Percentiles rank a stretch among this genome's conserved stretches.
These are phyloP conservation scores for Amblyjoppa proteus DNA, from an alignment of 2,888 invertebrate genomes.

Conservation along the genomic window DNA sequence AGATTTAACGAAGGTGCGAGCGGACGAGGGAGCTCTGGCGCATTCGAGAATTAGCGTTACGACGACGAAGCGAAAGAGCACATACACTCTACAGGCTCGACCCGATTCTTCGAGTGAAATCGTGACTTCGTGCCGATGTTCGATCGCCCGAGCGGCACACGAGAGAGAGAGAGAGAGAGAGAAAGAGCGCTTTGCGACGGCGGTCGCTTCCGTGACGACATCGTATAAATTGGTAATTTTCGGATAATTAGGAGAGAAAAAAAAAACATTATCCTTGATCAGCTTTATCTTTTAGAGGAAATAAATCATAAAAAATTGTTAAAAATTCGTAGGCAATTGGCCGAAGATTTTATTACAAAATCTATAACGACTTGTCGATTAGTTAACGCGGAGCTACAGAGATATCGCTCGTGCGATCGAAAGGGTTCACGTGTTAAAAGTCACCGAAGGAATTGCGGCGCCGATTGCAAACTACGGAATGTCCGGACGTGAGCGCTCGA, in stretches of 20 bases:
- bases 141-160: constrained; percentile 29
- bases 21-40: neutral
- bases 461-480: constrained; percentile 24
- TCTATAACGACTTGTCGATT: neutral
- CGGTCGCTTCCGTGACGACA: constrained; percentile 37
- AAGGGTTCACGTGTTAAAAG: neutral
- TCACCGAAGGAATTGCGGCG: neutral
- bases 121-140: constrained; percentile 39
- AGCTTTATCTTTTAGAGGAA: no score
- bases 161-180: constrained; percentile 4
- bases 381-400: neutral
- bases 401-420: neutral
- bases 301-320: no score
- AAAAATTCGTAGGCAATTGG: no score
- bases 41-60: neutral
- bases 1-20: neutral
- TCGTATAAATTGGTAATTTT: constrained; percentile 40
- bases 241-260: constrained; percentile 17
- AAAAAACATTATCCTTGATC: neutral
- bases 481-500: constrained; percentile 30
- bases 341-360: neutral
- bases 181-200: neutral
- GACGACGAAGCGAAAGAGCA: constrained; percentile 19
- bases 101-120: constrained; percentile 60
- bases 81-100: constrained; percentile 29